A percentile compares a stretch with the other conserved stretches of the same genome.
Conservation (phyloP, 2,113 vertebrate species). For the Numida meleagris region DNA sequence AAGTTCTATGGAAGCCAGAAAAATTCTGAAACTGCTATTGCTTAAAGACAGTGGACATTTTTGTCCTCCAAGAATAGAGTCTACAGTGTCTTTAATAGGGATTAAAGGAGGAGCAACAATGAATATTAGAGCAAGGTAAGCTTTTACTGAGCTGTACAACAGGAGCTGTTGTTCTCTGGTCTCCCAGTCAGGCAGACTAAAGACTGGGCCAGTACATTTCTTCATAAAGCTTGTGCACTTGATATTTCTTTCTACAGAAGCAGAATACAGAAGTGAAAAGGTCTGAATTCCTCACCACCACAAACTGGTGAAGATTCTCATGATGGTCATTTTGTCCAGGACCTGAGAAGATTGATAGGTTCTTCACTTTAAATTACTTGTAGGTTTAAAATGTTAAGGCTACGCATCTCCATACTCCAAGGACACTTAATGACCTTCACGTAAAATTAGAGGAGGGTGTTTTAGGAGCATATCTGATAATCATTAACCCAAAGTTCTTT, state of each 20-base stretch:
- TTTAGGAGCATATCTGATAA: background rate
- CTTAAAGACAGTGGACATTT: background rate
- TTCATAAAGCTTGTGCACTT: background rate
- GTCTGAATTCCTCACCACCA: background rate
- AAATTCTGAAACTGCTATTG: background rate
- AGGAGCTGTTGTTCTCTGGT: background rate
- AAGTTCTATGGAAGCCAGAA: background rate
- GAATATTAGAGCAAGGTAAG: background rate
- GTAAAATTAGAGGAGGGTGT: background rate
- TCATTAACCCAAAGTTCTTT: background rate
- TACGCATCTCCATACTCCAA: background rate
- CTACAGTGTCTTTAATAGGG: background rate
- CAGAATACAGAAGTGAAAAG: background rate
- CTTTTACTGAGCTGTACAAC: background rate
- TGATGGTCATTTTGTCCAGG: background rate
- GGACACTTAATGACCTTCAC: background rate
- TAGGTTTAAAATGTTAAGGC: background rate
- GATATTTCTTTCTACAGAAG: background rate
- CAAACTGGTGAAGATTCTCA: background rate
- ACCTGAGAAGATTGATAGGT: background rate
- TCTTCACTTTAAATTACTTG: background rate
- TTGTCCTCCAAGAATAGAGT: background rate
- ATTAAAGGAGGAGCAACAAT: background rate
- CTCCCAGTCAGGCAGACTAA: background rate
- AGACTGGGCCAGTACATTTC: rapidly evolving